Evolutionary conservation across 2,113 vertebrate genomes (phyloP).

Genomic region (Centropus unirufus): DNA sequence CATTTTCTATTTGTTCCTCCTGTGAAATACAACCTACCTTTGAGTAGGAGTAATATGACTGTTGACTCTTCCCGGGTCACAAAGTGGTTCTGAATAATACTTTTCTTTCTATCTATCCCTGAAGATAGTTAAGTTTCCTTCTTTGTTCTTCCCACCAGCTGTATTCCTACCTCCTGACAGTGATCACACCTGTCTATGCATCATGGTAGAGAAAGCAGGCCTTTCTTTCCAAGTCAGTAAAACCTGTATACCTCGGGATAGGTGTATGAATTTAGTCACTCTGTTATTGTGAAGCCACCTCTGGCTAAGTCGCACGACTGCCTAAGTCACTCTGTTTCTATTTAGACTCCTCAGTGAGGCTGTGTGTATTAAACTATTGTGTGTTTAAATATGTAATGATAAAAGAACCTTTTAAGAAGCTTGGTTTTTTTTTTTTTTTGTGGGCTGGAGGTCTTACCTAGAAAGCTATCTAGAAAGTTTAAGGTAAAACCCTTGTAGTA

Average conservation of each 20-base stretch:
- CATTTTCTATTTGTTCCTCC: neutral
- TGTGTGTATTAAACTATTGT: neutral
- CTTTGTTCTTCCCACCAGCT: neutral
- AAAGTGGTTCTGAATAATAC: neutral
- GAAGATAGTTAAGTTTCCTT: neutral
- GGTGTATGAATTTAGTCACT: neutral
- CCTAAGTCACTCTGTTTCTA: neutral
- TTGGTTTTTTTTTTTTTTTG: rapidly evolving
- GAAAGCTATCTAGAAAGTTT: neutral
- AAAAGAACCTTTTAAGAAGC: neutral
- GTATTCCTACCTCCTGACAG: neutral
- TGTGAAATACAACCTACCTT: neutral
- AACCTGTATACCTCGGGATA: neutral
- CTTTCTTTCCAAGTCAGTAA: neutral
- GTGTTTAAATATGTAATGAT: neutral
- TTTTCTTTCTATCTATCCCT: neutral
- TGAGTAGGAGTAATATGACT: neutral
- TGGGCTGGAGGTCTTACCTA: too few species aligned
- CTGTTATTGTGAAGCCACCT: neutral
- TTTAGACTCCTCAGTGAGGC: neutral
- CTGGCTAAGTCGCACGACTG: neutral
- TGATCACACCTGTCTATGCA: neutral
- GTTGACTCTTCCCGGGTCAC: neutral
- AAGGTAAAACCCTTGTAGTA: neutral
- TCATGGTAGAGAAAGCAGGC: neutral